These are phyloP conservation scores for Tenthredo notha DNA, from an alignment of 2,888 invertebrate species.

Conservation along the genomic window DNA sequence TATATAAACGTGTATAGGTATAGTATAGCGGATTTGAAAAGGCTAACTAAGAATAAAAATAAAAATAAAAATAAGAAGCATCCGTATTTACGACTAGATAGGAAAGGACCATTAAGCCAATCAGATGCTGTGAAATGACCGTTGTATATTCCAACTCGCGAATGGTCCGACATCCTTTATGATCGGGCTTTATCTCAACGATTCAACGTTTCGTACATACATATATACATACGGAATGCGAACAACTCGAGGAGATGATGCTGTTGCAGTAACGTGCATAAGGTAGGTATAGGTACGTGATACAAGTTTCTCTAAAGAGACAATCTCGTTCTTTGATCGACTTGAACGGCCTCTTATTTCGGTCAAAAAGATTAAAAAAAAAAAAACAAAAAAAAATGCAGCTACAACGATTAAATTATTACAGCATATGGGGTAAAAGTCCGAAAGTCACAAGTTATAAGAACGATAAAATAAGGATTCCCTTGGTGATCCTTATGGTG, in stretches of 20 bases:
- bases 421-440: no score
- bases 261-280: background rate
- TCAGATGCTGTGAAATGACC: conserved; percentile 63
- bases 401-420: background rate
- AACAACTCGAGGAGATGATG: background rate
- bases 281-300: background rate
- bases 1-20: no score
- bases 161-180: conserved; percentile 64
- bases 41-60: background rate
- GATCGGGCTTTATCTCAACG: conserved; percentile 62
- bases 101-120: conserved; percentile 61
- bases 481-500: no score
- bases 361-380: no score
- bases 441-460: background rate
- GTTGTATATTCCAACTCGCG: conserved; percentile 61
- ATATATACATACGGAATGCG: background rate
- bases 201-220: conserved; percentile 44
- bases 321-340: conserved; percentile 22
- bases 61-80: background rate
- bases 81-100: conserved; percentile 62
- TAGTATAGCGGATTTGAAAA: background rate
- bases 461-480: background rate
- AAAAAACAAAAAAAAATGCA: background rate
- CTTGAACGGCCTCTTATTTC: background rate
- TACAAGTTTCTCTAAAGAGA: background rate